These are phyloP conservation scores for Isichthys henryi DNA, from an alignment of 2,113 vertebrate species.

Conservation along the genomic window DNA sequence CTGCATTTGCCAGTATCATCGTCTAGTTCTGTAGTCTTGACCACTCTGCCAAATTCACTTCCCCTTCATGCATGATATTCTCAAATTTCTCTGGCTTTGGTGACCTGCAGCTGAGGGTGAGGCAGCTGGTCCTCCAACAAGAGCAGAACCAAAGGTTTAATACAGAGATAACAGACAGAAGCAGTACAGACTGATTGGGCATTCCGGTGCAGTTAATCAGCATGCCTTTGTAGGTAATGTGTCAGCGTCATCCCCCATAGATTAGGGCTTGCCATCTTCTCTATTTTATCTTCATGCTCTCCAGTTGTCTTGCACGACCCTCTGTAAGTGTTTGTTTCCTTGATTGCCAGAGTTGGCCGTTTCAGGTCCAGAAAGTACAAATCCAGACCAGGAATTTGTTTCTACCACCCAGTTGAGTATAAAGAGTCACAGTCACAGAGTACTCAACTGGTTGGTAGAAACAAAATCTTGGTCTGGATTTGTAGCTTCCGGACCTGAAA, in stretches of 20 bases:
- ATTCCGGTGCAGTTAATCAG: neutral
- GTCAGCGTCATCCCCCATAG: neutral
- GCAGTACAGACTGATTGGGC: neutral
- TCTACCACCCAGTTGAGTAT: neutral
- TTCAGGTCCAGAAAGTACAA: neutral
- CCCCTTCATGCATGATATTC: constrained; percentile 9
- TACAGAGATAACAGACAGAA: neutral
- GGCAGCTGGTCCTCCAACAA: neutral
- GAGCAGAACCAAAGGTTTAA: neutral
- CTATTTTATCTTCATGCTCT: neutral
- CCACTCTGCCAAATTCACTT: neutral
- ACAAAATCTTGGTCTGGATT: neutral
- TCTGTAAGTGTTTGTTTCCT: constrained; percentile 15
- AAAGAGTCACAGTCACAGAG: neutral
- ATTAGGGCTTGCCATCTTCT: neutral
- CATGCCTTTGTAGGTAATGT: neutral
- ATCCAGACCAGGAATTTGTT: neutral
- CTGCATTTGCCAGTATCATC: neutral
- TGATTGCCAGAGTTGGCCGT: neutral
- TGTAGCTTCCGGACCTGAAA: neutral
- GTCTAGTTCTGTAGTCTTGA: neutral
- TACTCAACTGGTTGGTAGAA: neutral
- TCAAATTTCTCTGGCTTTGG: neutral
- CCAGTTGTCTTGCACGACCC: constrained; percentile 10
- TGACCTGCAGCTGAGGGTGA: neutral